Evolutionary conservation across 1,140 invertebrate species (phyloP), one percentile per base, ranked within the genome.

Genomic region (Chironomus striatipennis): DNA sequence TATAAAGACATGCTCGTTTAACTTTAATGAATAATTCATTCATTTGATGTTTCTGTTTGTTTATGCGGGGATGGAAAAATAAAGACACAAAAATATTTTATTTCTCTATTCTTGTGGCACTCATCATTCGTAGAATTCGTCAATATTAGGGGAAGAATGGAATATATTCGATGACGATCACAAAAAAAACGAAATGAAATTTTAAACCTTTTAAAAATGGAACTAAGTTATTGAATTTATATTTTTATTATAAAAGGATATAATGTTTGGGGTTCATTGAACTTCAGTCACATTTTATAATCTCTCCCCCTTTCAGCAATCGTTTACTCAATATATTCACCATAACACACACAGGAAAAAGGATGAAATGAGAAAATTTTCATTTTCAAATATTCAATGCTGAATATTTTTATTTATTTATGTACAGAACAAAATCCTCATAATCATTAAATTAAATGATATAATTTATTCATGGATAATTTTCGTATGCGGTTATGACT

Each of bases 361-460:
- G 24, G 5, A 34, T 34, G 5, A 34, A 34, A 34, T 34, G n/a
- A 34, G 24, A 34, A 5, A 34, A 34, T 2, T 34, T 34, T 34
- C 1, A 34, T 34, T n/a, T n/a, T 34, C 24, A 34, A 34, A 34
- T 34, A 34, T 34, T 34, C 24, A 34, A 34, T 34, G 24, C 24
- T 34, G n/a, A n/a, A 34, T 34, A n/a, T 34, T 34, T 34, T 34
- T 34, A 34, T 34, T 34, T 34, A 34, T 34, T 34, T 34, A n/a
- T 10, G 47, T n/a, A 5, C n/a, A 15, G 47, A 7, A 57, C 12
- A 57, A 57, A 57, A 57, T 57, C 47, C 47, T 57, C 47, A 57
- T 57, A 57, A 57, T 57, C 47, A 57, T 57, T 57, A 57, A 57
- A 57, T 57, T 57, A 57, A 57, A 57, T 57, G 47, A 57, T n/a